Base-by-base conservation (phyloP, 2,113 vertebrate genomes). In the Pituophis catenifer region DNA sequence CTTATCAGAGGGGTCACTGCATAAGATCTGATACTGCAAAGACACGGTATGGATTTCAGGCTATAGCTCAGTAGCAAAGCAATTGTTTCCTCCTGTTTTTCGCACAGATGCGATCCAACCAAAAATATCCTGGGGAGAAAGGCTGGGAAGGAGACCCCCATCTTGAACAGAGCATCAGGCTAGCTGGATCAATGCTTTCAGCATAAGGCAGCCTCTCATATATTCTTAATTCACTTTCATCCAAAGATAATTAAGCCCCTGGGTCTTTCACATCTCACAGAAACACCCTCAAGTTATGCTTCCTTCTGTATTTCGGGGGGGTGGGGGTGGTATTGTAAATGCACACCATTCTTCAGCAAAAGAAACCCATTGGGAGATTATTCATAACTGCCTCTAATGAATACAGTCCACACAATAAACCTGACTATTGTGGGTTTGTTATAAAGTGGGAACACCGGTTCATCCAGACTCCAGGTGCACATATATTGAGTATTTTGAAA, bases 381-480 rank as follows among this genome's bases (percentile, higher is more conserved):
- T 92, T 57, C 81, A 81, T 81, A 92, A 92, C 62, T n/a, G 15
- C 5, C 75, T n/a, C 53, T 92, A 70, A 89, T 44, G 89, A 89
- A 89, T 89, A 53, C 59, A 55, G 38, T 44, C 10, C 59, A 50
- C 58, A 17, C 54, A 24, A 26, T 23, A 91, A 50, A 38, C 17
- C 3, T 70, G 52, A 91, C 2, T 75, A 53, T 91, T 23, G 50
- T 54, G 29, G 33, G 33, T 58, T 24, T 89, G 57, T 59, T 89
- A 33, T 38, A 89, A 57, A 55, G 13, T 13, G 50, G 90, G 8
- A 57, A 13, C 26, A 53, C n/a, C 1, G 1, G 52, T 44, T 15
- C 23, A 44, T 55, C 11, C 38, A 38, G n/a, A 54, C 38, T 55
- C 23, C 55, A 3, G 55, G 24, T 52, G 7, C 38, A 65, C 38